Evolutionary conservation across 2,888 invertebrate species (phyloP).

Genomic region (Napeogenes inachia): DNA sequence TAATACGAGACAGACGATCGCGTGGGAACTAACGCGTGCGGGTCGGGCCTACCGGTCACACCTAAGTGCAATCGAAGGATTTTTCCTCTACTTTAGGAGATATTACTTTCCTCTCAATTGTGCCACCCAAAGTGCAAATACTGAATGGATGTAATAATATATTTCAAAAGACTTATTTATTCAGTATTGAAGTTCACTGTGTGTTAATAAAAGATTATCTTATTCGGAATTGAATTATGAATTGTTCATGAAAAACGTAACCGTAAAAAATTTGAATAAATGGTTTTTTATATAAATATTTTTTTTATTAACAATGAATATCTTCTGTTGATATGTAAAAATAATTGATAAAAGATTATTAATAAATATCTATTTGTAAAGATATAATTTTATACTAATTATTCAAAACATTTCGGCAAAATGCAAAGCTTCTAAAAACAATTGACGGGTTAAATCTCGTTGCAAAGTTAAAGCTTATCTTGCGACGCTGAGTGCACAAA

Average conservation of each 20-base stretch:
- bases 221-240: no score
- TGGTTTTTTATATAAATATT: no score
- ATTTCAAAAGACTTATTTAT: neutral
- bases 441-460: slow-evolving; percentile 37
- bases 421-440: neutral
- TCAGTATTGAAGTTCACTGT: no score
- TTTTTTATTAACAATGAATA: no score
- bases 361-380: neutral
- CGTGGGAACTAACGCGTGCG: slow-evolving; percentile 68
- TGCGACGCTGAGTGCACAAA: slow-evolving; percentile 52
- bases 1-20: slow-evolving; percentile 66
- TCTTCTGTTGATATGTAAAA: no score
- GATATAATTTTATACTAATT: neutral
- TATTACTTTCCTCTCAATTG: slow-evolving; percentile 70
- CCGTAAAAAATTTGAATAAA: no score
- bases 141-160: slow-evolving; percentile 63
- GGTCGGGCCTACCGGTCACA: slow-evolving; percentile 49
- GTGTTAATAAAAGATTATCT: no score
- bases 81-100: slow-evolving; percentile 66
- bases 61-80: slow-evolving; percentile 72
- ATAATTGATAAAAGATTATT: no score
- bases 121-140: slow-evolving; percentile 53
- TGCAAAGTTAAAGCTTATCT: slow-evolving; percentile 56
- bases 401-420: neutral
- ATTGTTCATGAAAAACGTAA: no score